A percentile compares a stretch with the other conserved stretches of the same genome.
Conservation (phyloP, 2,888 invertebrate genomes). For the Chrysotoxum bicinctum region DNA sequence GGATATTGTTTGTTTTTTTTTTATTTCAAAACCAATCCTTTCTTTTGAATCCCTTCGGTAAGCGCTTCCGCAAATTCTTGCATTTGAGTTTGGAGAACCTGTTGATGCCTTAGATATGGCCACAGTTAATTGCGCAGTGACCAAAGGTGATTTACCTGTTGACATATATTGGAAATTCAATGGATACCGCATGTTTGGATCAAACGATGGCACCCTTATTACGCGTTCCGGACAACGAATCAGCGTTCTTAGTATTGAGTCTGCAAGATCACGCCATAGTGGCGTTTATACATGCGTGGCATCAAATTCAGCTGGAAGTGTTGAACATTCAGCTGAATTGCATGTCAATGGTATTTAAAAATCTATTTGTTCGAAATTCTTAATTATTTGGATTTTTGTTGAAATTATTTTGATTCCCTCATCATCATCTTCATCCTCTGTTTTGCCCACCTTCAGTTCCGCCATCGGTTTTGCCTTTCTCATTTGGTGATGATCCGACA, state of each 20-base stretch:
- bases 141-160: slow-evolving; percentile 85
- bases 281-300: slow-evolving; percentile 86
- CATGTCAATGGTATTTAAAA: slow-evolving; percentile 75
- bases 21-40: slow-evolving; percentile 38
- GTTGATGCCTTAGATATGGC: slow-evolving; percentile 83
- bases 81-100: slow-evolving; percentile 83
- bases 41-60: slow-evolving; percentile 1
- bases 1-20: slow-evolving; percentile 40
- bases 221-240: slow-evolving; percentile 78
- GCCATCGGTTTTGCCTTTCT: slow-evolving; percentile 85
- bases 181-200: slow-evolving; percentile 77
- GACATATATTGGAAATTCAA: slow-evolving; percentile 85
- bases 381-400: slow-evolving; percentile 32
- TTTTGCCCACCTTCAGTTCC: slow-evolving; percentile 83
- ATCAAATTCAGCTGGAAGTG: slow-evolving; percentile 83
- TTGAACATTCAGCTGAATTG: slow-evolving; percentile 80
- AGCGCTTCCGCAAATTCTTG: slow-evolving; percentile 84
- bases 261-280: slow-evolving; percentile 83
- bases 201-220: slow-evolving; percentile 76
- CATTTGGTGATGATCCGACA: slow-evolving; percentile 87
- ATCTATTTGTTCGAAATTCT: background rate
- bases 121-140: slow-evolving; percentile 83
- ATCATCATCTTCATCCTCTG: slow-evolving; percentile 15
- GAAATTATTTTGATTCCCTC: slow-evolving; percentile 47
- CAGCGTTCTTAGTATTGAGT: slow-evolving; percentile 84